Base-by-base conservation (phyloP, 2,113 vertebrate species). In the Hemicordylus capensis region DNA sequence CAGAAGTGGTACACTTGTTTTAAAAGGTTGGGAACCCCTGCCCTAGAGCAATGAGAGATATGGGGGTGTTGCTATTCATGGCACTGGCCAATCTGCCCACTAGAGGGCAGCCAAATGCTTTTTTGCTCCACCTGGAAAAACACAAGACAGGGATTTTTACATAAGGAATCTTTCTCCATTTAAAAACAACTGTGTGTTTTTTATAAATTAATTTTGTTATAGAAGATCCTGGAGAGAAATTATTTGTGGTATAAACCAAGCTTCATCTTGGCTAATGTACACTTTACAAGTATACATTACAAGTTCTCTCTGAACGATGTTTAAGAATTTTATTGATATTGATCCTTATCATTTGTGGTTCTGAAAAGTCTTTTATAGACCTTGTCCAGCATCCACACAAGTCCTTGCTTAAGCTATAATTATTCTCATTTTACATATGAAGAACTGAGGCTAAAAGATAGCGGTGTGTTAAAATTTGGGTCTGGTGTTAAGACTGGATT, bases 261-360 rank as follows among this genome's bases (percentile, higher is more conserved):
- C 59, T 85, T 72, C 64, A 54, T 75, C n/a, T 6, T 0, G 0
- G 70, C n/a, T 2, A n/a, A n/a, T n/a, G n/a, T n/a, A n/a, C n/a
- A 24, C 37, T 24, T 51, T 1, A 37, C 20, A 42, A 42, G 22
- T 63, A 54, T 12, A 5, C 51, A 54, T 51, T 51, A 80, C 42
- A 78, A 51, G 51, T 22, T 4, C 1, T 31, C 22, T 42, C 24
- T 58, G 20, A 48, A 39, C 69, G 1, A 26, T 56, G 31, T 42
- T 84, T 84, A 26, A 76, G 10, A 31, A 59, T 26, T 9, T 26
- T 6, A 7, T 54, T 28, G 28, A 4, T 59, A 72, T 31, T 14
- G 79, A 73, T 51, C 11, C n/a, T 59, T 63, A 37, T 42, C 14
- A 64, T 73, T 61, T 80, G 42, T 73, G 31, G 26, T 46, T n/a